Evolutionary conservation across 2,113 vertebrate genomes (phyloP), one percentile per base, ranked within the genome.

Genomic region (Tetraodon nigroviridis): DNA sequence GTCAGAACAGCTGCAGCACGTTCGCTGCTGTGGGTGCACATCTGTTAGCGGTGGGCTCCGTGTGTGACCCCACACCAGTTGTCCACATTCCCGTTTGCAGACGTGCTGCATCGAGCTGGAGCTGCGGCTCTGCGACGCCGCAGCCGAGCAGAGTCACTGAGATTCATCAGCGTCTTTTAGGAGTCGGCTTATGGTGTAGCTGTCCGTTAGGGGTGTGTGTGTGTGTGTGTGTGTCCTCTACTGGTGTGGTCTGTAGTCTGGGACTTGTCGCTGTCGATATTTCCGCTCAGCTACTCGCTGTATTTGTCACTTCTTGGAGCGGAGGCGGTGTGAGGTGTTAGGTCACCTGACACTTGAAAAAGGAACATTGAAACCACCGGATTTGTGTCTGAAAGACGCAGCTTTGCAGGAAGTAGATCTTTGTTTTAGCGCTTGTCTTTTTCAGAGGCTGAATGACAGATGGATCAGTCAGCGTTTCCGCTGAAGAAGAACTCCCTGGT

Each of bases 1-100:
- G 70, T 82, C 73, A 74, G 76, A 81, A 82, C 86, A 89, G 89
- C 86, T 90, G 87, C 75, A 62, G 68, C 14, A 13, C 24, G 55
- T 60, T 71, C 57, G 69, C 67, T 58, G 71, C 69, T 73, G 41
- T 59, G 67, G 80, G 68, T 84, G 71, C 76, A 83, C 86, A 85
- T 83, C 81, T 86, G 83, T 79, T 82, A 62, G 50, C 58, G 61
- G 73, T 52, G 61, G 73, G 80, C 69, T 83, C 71, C 72, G 59
- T 62, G 61, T 64, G 80, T 74, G 76, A 77, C 54, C 48, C 55
- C 71, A 64, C 50, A 68, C 60, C 64, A 47, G 19, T 32, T 53
- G 11, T 46, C 19, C 65, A 63, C 40, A 21, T 59, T 65, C 24
- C 11, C 55, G 20, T 62, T 75, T 65, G 55, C 53, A 79, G 66